Conservation (phyloP, 2,113 vertebrate genomes). For the Notarius lentiginosus region DNA sequence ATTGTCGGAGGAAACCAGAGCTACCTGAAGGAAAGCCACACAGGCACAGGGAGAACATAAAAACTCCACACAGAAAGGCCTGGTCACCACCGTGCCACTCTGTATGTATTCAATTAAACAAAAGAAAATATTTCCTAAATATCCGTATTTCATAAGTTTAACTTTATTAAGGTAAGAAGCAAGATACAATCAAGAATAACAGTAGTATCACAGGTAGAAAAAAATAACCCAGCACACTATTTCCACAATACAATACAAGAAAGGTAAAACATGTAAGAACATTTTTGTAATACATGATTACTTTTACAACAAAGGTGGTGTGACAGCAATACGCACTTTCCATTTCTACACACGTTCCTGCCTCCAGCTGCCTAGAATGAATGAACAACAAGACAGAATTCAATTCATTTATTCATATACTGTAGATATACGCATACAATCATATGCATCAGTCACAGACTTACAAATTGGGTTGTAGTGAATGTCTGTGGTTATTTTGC, state of each 20-base stretch:
- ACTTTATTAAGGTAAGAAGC: neutral
- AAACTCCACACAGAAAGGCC: too few relatives aligned
- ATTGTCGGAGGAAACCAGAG: too few relatives aligned
- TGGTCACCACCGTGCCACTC: too few relatives aligned
- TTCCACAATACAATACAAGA: neutral
- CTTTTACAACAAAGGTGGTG: neutral
- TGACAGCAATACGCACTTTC: too few relatives aligned
- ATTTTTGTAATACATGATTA: too few relatives aligned
- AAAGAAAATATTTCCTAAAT: neutral
- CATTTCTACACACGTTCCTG: too few relatives aligned
- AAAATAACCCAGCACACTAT: neutral
- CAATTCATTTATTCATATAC: neutral
- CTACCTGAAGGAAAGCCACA: too few relatives aligned
- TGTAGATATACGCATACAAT: neutral
- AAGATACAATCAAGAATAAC: neutral
- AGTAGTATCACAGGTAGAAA: neutral
- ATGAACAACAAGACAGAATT: neutral
- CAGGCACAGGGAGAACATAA: too few relatives aligned
- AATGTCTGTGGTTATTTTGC: neutral
- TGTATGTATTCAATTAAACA: neutral
- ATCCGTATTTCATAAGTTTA: neutral
- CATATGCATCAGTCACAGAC: too few relatives aligned
- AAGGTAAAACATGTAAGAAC: neutral
- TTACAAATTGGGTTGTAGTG: neutral
- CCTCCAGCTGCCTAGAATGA: neutral